Evolutionary conservation across 1,140 invertebrate species (phyloP).

Genomic region (Dendrolimus kikuchii): DNA sequence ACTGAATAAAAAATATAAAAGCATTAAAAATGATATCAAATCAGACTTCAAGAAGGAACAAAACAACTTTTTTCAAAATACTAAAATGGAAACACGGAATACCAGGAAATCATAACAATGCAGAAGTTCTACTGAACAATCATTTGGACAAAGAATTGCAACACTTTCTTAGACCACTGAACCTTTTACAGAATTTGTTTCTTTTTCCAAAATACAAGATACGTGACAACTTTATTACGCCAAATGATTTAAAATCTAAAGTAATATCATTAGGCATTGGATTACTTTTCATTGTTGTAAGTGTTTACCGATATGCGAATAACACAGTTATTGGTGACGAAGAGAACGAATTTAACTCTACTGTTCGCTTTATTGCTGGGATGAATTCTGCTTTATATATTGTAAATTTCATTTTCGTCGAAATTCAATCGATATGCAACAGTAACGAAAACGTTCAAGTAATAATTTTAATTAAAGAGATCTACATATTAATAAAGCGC

Average conservation of each 20-base stretch:
- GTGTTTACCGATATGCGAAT: neutral
- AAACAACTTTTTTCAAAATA: conserved; percentile 1
- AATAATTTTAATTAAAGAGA: too few relatives aligned
- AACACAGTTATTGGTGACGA: too few relatives aligned
- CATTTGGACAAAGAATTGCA: conserved; percentile 4
- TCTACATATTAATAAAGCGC: too few relatives aligned
- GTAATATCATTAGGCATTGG: conserved; percentile 1
- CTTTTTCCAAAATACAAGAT: conserved; percentile 6
- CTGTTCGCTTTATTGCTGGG: neutral
- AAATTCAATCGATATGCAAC: neutral
- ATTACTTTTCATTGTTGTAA: neutral
- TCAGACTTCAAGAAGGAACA: neutral
- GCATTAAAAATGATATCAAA: conserved; percentile 1
- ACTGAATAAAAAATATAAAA: neutral
- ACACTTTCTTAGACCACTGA: conserved; percentile 3
- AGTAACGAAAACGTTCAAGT: too few relatives aligned
- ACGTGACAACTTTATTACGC: conserved; percentile 1
- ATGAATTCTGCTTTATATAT: neutral
- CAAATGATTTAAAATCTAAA: neutral
- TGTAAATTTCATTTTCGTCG: neutral
- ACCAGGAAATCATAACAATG: neutral
- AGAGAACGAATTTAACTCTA: neutral
- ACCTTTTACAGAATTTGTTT: conserved; percentile 6
- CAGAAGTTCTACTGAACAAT: conserved; percentile 1
- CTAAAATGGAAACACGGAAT: neutral